These are phyloP conservation scores for Xylota segnis DNA, from an alignment of 2,888 invertebrate genomes.

Conservation along the genomic window DNA sequence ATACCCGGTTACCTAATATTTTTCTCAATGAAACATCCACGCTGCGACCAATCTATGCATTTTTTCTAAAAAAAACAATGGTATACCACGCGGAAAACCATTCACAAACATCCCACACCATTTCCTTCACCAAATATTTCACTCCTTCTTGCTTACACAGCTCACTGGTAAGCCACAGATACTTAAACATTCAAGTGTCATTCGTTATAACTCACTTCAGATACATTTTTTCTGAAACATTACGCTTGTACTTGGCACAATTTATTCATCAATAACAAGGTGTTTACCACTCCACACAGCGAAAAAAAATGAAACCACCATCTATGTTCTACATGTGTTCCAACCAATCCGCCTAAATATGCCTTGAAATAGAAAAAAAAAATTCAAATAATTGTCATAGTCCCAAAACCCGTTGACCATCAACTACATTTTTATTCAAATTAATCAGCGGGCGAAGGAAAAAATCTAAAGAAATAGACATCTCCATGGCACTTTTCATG, in stretches of 20 bases:
- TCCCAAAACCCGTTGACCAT: conserved; percentile 64
- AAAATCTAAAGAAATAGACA: neutral
- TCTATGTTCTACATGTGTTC: conserved; percentile 47
- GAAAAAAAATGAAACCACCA: conserved; percentile 2
- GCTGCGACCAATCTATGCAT: neutral
- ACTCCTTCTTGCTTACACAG: neutral
- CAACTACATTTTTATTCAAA: conserved; percentile 75
- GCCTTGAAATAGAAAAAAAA: conserved; percentile 11
- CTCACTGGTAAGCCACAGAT: conserved; percentile 5
- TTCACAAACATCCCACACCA: neutral
- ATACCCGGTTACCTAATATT: too few species aligned
- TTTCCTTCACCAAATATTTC: neutral
- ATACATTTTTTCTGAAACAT: neutral
- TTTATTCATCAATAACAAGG: conserved; percentile 43
- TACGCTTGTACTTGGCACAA: conserved; percentile 53
- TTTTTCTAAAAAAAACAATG: neutral
- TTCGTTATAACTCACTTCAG: conserved; percentile 1
- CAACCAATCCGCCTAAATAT: conserved; percentile 7
- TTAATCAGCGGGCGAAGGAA: conserved; percentile 41
- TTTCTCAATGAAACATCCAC: neutral
- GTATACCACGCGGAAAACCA: conserved; percentile 17
- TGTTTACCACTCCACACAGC: neutral
- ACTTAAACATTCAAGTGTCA: conserved; percentile 9
- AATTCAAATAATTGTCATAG: conserved; percentile 35
- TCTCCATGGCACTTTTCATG: conserved; percentile 11